Conservation (phyloP, 2,888 invertebrate genomes). For the Pammene aurita region DNA sequence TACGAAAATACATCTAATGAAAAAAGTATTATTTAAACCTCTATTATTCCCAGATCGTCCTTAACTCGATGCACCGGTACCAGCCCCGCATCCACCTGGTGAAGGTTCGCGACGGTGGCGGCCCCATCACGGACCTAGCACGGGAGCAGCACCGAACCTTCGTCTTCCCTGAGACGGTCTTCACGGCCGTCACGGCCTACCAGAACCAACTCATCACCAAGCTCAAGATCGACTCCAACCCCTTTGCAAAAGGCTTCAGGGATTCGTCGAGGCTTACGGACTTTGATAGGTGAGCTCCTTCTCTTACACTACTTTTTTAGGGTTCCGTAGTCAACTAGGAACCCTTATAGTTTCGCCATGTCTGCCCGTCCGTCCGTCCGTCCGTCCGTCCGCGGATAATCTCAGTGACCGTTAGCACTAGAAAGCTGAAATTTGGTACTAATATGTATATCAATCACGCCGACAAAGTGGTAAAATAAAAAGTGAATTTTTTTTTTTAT, state of each 20-base stretch:
- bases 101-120: slow-evolving; percentile 83
- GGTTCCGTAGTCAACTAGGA: too few relatives aligned
- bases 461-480: too few relatives aligned
- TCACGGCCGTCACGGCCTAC: slow-evolving; percentile 99
- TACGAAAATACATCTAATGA: not conserved
- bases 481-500: too few relatives aligned
- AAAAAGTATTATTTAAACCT: not conserved
- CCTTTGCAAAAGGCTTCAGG: slow-evolving; percentile 98
- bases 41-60: slow-evolving; percentile 90
- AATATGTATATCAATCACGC: too few relatives aligned
- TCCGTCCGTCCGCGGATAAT: too few relatives aligned
- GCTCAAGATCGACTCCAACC: slow-evolving; percentile 98
- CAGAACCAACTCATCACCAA: slow-evolving; percentile 99
- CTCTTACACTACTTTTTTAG: not conserved
- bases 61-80: slow-evolving; percentile 99
- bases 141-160: slow-evolving; percentile 97
- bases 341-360: too few relatives aligned
- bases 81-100: slow-evolving; percentile 99
- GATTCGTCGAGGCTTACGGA: slow-evolving; percentile 97
- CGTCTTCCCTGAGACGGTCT: slow-evolving; percentile 98
- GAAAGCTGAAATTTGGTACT: too few relatives aligned
- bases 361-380: too few relatives aligned
- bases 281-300: slow-evolving; percentile 89
- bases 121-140: slow-evolving; percentile 93
- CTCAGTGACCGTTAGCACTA: too few relatives aligned